Percentiles rank a stretch among this genome's conserved stretches.
Evolutionary conservation across 35 echinoderm and acorn worm species (phyloP).

Genomic region (Ophiothrix spiculata): DNA sequence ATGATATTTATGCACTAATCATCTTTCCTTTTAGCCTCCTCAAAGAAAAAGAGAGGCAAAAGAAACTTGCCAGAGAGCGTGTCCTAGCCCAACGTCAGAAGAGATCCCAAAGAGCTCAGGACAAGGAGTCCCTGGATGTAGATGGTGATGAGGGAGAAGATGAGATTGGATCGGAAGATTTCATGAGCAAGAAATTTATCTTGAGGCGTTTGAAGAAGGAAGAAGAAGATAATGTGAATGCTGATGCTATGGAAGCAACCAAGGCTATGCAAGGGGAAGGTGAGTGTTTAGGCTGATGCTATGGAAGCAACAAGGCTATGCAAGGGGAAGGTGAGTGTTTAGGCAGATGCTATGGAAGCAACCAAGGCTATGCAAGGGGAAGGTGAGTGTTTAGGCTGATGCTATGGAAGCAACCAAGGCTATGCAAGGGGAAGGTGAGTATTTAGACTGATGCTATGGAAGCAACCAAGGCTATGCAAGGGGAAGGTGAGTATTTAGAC

Average conservation of each 20-base stretch:
- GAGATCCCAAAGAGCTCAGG: conserved; percentile 3
- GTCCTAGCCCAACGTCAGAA: conserved; percentile 52
- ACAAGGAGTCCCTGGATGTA: conserved; percentile 9
- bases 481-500: too few relatives aligned
- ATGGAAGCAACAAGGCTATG: too few relatives aligned
- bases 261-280: conserved; percentile 21
- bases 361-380: too few relatives aligned
- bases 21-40: conserved; percentile 51
- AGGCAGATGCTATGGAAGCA: too few relatives aligned
- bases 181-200: conserved; percentile 20
- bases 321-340: too few relatives aligned
- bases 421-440: too few relatives aligned
- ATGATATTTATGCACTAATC: too few relatives aligned
- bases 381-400: too few relatives aligned
- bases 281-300: too few relatives aligned
- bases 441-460: too few relatives aligned
- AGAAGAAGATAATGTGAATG: conserved; percentile 74
- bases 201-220: conserved; percentile 42
- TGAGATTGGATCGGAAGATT: conserved; percentile 11
- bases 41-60: conserved; percentile 81
- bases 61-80: conserved; percentile 73
- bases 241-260: conserved; percentile 70
- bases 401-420: too few relatives aligned
- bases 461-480: too few relatives aligned
- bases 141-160: conserved; percentile 43